Conservation (phyloP, 2,113 vertebrate genomes). For the Boleophthalmus pectinirostris region DNA sequence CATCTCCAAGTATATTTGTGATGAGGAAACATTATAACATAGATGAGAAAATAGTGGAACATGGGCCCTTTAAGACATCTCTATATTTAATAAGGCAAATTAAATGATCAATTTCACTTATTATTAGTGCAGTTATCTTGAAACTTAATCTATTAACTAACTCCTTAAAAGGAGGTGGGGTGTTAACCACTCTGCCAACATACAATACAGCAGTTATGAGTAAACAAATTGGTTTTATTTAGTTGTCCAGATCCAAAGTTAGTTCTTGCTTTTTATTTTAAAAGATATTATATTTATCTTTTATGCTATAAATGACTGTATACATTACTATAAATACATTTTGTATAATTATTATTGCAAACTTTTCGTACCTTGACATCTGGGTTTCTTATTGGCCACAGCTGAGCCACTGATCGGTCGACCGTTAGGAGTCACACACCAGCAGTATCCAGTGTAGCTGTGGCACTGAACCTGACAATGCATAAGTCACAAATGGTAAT, state of each 20-base stretch:
- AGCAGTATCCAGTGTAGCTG: slow-evolving; percentile 97
- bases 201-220: not conserved
- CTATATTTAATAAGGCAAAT: too few species aligned
- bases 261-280: too few species aligned
- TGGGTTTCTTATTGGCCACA: slow-evolving; percentile 95
- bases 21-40: too few species aligned
- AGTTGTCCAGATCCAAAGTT: not conserved
- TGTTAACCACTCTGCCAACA: not conserved
- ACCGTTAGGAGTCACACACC: slow-evolving; percentile 94
- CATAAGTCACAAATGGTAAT: not conserved
- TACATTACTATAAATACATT: not conserved
- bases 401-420: slow-evolving; percentile 94
- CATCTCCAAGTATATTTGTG: too few species aligned
- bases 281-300: too few species aligned
- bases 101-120: too few species aligned
- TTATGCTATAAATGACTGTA: too few species aligned
- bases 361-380: slow-evolving; percentile 84
- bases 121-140: too few species aligned
- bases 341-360: not conserved
- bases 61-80: too few species aligned
- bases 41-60: too few species aligned
- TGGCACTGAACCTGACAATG: slow-evolving; percentile 91
- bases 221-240: not conserved
- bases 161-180: not conserved
- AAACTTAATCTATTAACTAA: not conserved